Percentiles rank a stretch among this genome's conserved stretches.
phyloP scores from a whole-genome alignment of 2,797 vertebrate genomes.

The Botia kubotai region DNA sequence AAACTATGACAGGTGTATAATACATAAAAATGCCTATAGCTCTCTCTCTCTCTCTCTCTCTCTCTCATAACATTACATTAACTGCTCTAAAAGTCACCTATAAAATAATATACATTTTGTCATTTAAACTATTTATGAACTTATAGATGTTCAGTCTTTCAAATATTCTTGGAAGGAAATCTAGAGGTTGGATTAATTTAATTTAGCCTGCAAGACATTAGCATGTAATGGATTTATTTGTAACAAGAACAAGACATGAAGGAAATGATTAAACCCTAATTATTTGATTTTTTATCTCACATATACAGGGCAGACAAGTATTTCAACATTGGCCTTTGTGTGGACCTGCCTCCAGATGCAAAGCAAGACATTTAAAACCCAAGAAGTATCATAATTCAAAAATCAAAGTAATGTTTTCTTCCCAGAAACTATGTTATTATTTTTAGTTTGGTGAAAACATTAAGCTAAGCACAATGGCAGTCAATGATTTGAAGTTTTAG shows the following conservation, averaged over 20 bases:
- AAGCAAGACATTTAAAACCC: not conserved
- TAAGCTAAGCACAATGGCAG: conserved; percentile 8
- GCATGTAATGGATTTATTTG: conserved; percentile 28
- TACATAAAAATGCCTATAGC: too few relatives aligned
- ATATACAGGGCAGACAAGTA: not conserved
- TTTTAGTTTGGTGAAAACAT: conserved; percentile 62
- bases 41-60: too few relatives aligned
- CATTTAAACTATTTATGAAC: conserved; percentile 67
- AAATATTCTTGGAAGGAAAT: conserved; percentile 47
- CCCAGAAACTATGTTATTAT: conserved; percentile 71
- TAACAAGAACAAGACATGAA: conserved; percentile 30
- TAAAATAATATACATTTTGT: not conserved
- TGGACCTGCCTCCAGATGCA: not conserved
- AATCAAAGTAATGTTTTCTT: conserved; percentile 55
- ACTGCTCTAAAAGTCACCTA: not conserved
- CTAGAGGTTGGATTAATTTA: conserved; percentile 22
- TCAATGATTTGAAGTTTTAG: conserved; percentile 54
- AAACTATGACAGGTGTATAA: too few relatives aligned
- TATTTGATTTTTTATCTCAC: not conserved
- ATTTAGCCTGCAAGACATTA: conserved; percentile 20
- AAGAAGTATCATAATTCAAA: conserved; percentile 30
- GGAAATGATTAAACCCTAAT: conserved; percentile 1
- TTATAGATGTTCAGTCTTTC: conserved; percentile 53
- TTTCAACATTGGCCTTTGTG: not conserved
- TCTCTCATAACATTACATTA: not conserved